Conservation (phyloP, 2,113 vertebrate genomes). For the Eleginops maclovinus region DNA sequence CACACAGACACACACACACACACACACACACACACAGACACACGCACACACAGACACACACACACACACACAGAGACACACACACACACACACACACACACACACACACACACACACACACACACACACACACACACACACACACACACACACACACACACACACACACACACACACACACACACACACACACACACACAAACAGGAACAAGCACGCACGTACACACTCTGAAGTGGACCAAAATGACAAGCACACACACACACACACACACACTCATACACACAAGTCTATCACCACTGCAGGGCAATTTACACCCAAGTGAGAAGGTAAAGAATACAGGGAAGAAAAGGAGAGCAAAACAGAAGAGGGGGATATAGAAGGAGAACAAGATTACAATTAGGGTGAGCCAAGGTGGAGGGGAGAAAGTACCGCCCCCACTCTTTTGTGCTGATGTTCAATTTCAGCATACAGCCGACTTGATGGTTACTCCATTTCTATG, state of each 20-base stretch:
- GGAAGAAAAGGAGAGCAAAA: neutral
- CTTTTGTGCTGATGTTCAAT: slow-evolving; percentile 69
- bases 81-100: slow-evolving; percentile 9
- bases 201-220: neutral
- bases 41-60: slow-evolving; percentile 17
- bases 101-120: slow-evolving; percentile 57
- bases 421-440: slow-evolving; percentile 3
- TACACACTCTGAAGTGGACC: neutral
- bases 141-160: slow-evolving; percentile 15
- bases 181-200: slow-evolving; percentile 57
- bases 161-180: slow-evolving; percentile 9
- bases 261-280: slow-evolving; percentile 8
- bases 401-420: neutral
- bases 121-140: neutral
- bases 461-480: slow-evolving; percentile 43
- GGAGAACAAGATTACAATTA: slow-evolving; percentile 11
- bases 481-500: slow-evolving; percentile 57
- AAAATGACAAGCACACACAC: neutral
- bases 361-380: slow-evolving; percentile 1
- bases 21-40: slow-evolving; percentile 23
- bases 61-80: slow-evolving; percentile 47
- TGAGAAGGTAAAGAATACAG: slow-evolving; percentile 24
- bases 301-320: slow-evolving; percentile 67
- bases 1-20: slow-evolving; percentile 20
- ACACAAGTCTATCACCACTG: slow-evolving; percentile 61